Base-by-base conservation (phyloP, 2,888 invertebrate species). In the Ariolimax columbianus region DNA sequence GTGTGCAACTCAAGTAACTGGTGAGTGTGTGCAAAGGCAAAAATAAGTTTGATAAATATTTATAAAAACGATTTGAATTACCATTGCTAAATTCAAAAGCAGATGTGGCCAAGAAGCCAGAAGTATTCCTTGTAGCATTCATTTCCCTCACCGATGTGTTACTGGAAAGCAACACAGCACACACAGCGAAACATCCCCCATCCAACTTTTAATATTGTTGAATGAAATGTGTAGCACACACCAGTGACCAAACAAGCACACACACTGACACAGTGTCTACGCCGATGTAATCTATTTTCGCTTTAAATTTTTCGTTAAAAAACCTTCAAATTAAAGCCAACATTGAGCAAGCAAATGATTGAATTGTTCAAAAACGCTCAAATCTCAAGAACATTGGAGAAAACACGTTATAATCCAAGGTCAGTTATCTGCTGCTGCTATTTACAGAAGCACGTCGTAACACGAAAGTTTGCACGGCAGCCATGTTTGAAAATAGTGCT, bases 401-500 rank as follows among this genome's bases (percentile, higher is more conserved):
- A 70, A 36, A 70, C n/a, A 72, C 68, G 33, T n/a, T 79, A 11
- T 43, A 55, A 51, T 78, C 63, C 73, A 79, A 84, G 73, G 72
- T 79, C 78, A 79, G 73, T 38, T n/a, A 43, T n/a, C 33, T 47
- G 63, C n/a, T 23, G 38, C 68, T 36, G 14, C 51, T 63, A 79
- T 63, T 84, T 36, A 63, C 47, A 79, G 59, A 63, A 70, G 79
- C 79, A 80, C 80, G 79, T 84, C 79, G 73, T 73, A 84, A 84
- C 84, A 80, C 47, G 75, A 79, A 85, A 51, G 7, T 80, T 55
- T 38, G 55, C 77, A 81, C 33, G 81, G 81, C 68, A 68, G 85
- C 85, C 85, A 85, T 85, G 68, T 85, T 85, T 66, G 81, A 85
- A 85, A 85, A 73, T 83, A 83, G 83, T 77, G 19, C 83, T 9